Evolutionary conservation across 2,888 invertebrate species (phyloP).

Genomic region (Auanema freiburgensis): DNA sequence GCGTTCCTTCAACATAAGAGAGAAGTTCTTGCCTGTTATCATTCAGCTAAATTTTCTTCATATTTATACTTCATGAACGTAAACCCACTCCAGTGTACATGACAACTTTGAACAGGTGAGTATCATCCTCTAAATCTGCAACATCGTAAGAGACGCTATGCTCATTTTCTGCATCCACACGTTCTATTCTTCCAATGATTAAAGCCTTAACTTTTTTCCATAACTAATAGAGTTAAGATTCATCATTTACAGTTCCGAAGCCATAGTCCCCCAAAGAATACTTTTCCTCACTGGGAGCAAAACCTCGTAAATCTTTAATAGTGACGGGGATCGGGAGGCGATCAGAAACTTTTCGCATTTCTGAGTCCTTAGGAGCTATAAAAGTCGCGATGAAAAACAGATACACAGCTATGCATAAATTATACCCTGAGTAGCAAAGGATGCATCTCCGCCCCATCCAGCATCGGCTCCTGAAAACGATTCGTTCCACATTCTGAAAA

Average conservation of each 20-base stretch:
- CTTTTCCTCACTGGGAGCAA: conserved; percentile 11
- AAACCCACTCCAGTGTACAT: neutral
- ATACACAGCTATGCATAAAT: neutral
- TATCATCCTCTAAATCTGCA: no score
- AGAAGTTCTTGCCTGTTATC: neutral
- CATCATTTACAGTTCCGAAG: conserved; percentile 11
- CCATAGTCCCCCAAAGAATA: conserved; percentile 11
- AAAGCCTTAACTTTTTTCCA: neutral
- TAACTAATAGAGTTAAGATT: neutral
- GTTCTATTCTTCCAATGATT: no score
- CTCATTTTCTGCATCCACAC: no score
- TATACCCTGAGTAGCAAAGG: conserved; percentile 16
- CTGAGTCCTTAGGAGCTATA: conserved; percentile 16
- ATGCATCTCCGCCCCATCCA: conserved; percentile 8
- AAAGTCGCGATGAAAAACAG: no score
- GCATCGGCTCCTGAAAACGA: conserved; percentile 15
- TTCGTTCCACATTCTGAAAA: conserved; percentile 13
- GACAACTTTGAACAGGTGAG: neutral
- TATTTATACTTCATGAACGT: neutral
- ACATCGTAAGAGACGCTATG: no score
- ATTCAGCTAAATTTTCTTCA: conserved; percentile 6
- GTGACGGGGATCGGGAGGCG: conserved; percentile 14
- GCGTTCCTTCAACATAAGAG: conserved; percentile 15
- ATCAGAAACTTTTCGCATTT: conserved; percentile 4
- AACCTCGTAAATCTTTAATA: conserved; percentile 8